Conservation (phyloP, 2,113 vertebrate genomes). For the Cochlearius cochlearius region DNA sequence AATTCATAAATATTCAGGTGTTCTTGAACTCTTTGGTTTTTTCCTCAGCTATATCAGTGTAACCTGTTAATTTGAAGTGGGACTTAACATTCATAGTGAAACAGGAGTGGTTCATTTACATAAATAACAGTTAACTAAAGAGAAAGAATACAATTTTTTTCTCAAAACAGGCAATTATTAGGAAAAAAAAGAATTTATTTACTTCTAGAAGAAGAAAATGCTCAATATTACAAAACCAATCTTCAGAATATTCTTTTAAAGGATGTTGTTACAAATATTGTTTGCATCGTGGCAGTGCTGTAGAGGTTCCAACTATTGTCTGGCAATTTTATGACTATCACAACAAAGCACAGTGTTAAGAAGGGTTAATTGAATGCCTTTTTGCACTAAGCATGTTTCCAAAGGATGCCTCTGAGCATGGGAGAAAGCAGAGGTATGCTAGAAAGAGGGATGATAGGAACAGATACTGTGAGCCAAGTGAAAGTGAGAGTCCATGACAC, state of each 20-base stretch:
- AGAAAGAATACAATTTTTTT: background rate
- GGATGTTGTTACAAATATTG: background rate
- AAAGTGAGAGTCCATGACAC: background rate
- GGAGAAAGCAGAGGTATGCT: background rate
- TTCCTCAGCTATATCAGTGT: background rate
- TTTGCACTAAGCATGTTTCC: background rate
- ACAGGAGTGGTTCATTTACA: background rate
- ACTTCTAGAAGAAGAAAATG: background rate
- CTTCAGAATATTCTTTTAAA: background rate
- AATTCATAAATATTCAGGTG: background rate
- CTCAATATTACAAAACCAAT: background rate
- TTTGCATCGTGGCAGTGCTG: background rate
- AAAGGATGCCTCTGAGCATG: background rate
- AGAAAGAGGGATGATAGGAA: background rate
- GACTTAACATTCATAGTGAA: background rate
- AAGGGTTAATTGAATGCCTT: background rate
- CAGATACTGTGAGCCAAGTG: background rate
- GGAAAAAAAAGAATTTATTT: background rate
- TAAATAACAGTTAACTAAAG: background rate
- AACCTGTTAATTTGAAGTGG: background rate
- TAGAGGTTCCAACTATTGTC: background rate
- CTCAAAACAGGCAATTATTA: background rate
- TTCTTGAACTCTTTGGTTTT: background rate
- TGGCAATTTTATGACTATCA: background rate
- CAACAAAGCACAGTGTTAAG: background rate